Evolutionary conservation across 1,140 invertebrate genomes (phyloP), one percentile per base, ranked within the genome.

Genomic region (Tenebrio molitor): DNA sequence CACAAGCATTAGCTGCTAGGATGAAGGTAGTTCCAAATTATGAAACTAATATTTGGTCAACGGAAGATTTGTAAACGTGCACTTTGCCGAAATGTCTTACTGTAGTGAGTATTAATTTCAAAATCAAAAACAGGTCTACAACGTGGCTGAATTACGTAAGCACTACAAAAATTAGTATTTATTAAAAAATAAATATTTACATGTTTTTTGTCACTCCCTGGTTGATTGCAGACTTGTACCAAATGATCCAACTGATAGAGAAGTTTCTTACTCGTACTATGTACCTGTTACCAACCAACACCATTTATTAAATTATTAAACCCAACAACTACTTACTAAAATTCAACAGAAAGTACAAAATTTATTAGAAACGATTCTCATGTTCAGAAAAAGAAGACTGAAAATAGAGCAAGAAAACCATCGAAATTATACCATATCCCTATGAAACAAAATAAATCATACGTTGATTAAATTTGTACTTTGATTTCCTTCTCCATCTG

Each of bases 241-340:
- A 97, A 88, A 84, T 97, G 95, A 87, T 97, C 95, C 82, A 97
- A 87, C 85, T 97, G 95, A 85, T 97, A 97, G 78, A 97, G 90
- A 81, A 97, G 88, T 86, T 97, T 97, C 88, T 97, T 97, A 88
- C 95, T 97, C 76, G 95, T 97, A 83, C 94, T 96, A 88, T 97
- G 95, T 78, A 97, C 95, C 93, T 95, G 84, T 75, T 84, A 87
- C 85, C 82, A 85, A 81, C 78, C 79, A 85, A 81, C 79, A 83
- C 80, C 80, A 81, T 36, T 36, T 36, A 63, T 66, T 39, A 36
- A 66, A 66, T 34, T 72, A 46, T 63, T 71, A 34, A 14, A 29
- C 34, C 16, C 8, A 66, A 39, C 36, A n/a, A 36, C 62, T 64
- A 72, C 64, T 16, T 64, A 72, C 64, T 16, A 42, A 72, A 72